phyloP scores from a whole-genome alignment of 1,140 invertebrate genomes.

The Meloidogyne hapla region DNA sequence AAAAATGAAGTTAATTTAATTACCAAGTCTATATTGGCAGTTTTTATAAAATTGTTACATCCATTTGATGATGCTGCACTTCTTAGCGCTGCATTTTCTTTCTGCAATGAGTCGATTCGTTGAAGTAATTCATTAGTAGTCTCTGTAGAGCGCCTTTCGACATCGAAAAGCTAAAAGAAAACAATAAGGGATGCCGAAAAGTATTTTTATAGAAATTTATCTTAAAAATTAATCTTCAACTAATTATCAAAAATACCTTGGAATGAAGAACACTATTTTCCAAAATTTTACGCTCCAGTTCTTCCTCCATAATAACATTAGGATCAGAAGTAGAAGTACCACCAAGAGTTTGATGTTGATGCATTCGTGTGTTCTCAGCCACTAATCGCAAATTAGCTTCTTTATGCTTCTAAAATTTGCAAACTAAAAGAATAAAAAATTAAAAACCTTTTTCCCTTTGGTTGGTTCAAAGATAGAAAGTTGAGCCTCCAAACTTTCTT shows the following conservation, averaged over 20 bases:
- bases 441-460: conserved; percentile 42
- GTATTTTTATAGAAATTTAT: neutral
- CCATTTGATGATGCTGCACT: neutral
- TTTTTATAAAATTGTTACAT: neutral
- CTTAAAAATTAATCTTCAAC: conserved; percentile 24
- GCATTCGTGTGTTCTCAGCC: conserved; percentile 38
- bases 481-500: conserved; percentile 40
- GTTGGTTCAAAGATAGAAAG: conserved; percentile 34
- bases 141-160: conserved; percentile 43
- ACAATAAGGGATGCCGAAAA: neutral
- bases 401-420: conserved; percentile 43
- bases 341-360: conserved; percentile 20
- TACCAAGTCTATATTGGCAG: neutral
- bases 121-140: conserved; percentile 32
- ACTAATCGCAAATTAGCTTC: conserved; percentile 50
- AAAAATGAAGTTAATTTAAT: neutral
- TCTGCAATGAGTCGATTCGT: conserved; percentile 37
- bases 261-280: conserved; percentile 50
- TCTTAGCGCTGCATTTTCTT: conserved; percentile 30
- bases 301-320: conserved; percentile 44
- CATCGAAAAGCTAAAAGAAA: conserved; percentile 41
- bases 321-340: conserved; percentile 27
- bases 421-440: neutral
- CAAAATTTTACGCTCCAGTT: conserved; percentile 44
- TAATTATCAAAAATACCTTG: conserved; percentile 30